Evolutionary conservation across 2,888 invertebrate species (phyloP).

Genomic region (Amphipoea oculea): DNA sequence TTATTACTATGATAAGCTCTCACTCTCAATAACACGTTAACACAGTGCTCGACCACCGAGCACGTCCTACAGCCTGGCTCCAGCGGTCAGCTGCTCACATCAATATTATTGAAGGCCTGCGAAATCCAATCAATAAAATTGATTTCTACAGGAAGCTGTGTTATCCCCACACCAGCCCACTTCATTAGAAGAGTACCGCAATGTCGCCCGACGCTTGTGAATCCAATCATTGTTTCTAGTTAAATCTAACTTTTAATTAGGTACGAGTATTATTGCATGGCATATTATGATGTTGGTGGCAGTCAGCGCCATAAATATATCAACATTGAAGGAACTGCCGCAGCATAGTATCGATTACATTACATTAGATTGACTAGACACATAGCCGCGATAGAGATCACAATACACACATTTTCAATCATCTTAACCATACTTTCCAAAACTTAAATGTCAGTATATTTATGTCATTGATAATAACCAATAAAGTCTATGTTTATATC

Average conservation of each 20-base stretch:
- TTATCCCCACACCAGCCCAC: constrained; percentile 20
- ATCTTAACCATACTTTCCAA: constrained; percentile 23
- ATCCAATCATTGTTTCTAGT: constrained; percentile 50
- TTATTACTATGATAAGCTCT: constrained; percentile 67
- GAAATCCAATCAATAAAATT: constrained; percentile 64
- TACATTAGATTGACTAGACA: constrained; percentile 55
- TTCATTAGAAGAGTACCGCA: constrained; percentile 45
- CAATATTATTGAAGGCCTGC: constrained; percentile 56
- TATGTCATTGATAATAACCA: constrained; percentile 57
- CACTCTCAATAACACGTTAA: constrained; percentile 50
- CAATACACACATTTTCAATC: constrained; percentile 39
- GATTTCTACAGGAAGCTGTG: constrained; percentile 57
- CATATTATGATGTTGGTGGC: constrained; percentile 55
- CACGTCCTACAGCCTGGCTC: constrained; percentile 10
- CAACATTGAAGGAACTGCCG: constrained; percentile 50
- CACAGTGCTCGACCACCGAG: constrained; percentile 16
- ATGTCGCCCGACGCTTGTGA: constrained; percentile 58
- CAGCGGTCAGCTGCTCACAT: constrained; percentile 36
- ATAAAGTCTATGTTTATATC: constrained; percentile 52
- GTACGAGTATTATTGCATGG: constrained; percentile 61
- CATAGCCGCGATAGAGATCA: constrained; percentile 57
- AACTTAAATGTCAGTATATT: constrained; percentile 57
- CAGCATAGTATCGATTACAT: constrained; percentile 39
- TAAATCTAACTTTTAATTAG: constrained; percentile 54
- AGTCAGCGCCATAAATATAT: constrained; percentile 57